phyloP scores from a whole-genome alignment of 1,140 invertebrate species.

The Agrypnia vestita region DNA sequence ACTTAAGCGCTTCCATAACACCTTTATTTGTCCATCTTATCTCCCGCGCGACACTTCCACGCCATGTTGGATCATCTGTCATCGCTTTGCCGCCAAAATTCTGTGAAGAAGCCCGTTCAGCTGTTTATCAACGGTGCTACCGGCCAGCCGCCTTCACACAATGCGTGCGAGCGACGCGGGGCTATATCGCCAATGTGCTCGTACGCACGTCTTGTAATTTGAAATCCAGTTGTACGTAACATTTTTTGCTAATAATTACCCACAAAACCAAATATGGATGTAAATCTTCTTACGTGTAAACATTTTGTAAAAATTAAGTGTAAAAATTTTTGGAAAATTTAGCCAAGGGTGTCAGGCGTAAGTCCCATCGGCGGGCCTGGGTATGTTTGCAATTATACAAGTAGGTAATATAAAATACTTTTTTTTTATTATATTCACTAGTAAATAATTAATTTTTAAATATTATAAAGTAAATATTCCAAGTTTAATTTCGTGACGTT shows the following conservation, averaged over 20 bases:
- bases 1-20: too few species aligned
- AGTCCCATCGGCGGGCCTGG: too few species aligned
- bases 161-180: constrained; percentile 44
- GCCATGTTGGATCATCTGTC: constrained; percentile 42
- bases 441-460: not conserved
- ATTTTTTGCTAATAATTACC: not conserved
- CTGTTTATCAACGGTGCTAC: constrained; percentile 58
- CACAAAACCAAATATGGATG: not conserved
- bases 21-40: not conserved
- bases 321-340: too few species aligned
- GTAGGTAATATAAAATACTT: too few species aligned
- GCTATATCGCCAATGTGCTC: not conserved
- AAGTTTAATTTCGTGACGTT: too few species aligned
- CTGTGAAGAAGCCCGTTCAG: constrained; percentile 51
- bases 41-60: not conserved
- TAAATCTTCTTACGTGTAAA: not conserved
- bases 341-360: too few species aligned
- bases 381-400: too few species aligned
- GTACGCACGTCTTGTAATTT: constrained; percentile 33
- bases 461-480: too few species aligned
- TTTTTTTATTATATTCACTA: not conserved
- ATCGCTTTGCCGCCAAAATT: constrained; percentile 52
- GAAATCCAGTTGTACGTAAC: not conserved
- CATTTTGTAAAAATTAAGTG: too few species aligned
- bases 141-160: constrained; percentile 44